Evolutionary conservation across 2,888 invertebrate species (phyloP), one percentile per base, ranked within the genome.

Genomic region (Lamellibrachia satsuma): DNA sequence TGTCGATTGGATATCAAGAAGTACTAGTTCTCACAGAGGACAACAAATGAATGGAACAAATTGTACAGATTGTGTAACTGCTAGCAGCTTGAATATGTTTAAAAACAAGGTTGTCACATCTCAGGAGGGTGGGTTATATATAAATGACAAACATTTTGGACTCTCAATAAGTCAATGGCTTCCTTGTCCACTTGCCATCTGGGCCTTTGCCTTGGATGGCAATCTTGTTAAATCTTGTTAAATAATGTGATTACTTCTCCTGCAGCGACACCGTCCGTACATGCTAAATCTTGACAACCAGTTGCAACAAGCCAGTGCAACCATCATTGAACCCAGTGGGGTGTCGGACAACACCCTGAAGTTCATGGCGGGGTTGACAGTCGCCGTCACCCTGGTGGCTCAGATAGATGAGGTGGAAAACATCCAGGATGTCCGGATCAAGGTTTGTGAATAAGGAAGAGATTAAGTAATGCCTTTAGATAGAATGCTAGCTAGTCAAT

Each of bases 311-410:
- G 95, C 95, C 0, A 94, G 93, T 52, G 97, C 96, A 3, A 97
- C 2, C 6, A 98, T 99, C 94, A 97, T 98, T 92, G 98, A 99
- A 96, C 99, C 99, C 1, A 97, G 98, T 91, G 98, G 98, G 75
- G 98, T 98, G 96, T 98, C 98, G 22, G 98, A 98, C 94, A 97
- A 97, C 92, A 98, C 98, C 3, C 97, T 98, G 93, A 98, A 99
- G 95, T 99, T 99, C 96, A 98, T 99, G 75, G 99, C 99, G 0
- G 99, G 99, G 0, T 97, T 99, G 4, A 98, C 99, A 92, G 97
- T 98, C 93, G 98, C 98, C 75, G 97, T 99, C 90, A 98, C 98
- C 22, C 97, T 99, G 93, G 98, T 98, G 95, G 99, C 98, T 0
- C 98, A 98, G 96, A 97, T 99, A 94, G 97, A 97, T 94, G 98